A percentile compares a stretch with the other conserved stretches of the same genome.
These are phyloP conservation scores for Parnassius apollo DNA, from an alignment of 2,888 invertebrate species.

Conservation along the genomic window DNA sequence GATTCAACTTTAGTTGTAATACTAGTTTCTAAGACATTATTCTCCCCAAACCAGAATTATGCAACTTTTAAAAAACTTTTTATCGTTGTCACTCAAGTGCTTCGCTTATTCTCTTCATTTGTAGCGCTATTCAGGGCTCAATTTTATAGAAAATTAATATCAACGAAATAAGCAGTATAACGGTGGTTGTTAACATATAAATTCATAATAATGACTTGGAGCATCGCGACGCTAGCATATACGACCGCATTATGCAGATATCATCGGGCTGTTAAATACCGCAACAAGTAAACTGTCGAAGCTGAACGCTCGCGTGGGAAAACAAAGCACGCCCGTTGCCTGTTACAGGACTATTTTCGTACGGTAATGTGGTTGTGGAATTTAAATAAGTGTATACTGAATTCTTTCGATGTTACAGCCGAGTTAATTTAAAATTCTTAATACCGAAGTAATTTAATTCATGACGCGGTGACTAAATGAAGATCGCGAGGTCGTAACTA, in stretches of 20 bases:
- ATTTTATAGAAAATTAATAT: slow-evolving; percentile 53
- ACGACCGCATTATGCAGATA: slow-evolving; percentile 76
- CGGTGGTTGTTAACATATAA: slow-evolving; percentile 65
- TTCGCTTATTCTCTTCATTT: no score
- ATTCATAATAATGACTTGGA: slow-evolving; percentile 65
- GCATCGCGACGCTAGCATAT: slow-evolving; percentile 56
- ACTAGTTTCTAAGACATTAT: no score
- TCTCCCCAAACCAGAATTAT: no score
- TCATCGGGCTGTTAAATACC: slow-evolving; percentile 68
- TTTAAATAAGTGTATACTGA: slow-evolving; percentile 24
- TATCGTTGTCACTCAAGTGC: no score
- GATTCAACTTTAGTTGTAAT: no score
- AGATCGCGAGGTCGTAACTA: no score
- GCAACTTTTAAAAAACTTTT: no score
- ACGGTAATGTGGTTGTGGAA: slow-evolving; percentile 9
- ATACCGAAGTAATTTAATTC: not conserved
- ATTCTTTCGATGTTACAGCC: slow-evolving; percentile 1
- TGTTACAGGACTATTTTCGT: slow-evolving; percentile 11
- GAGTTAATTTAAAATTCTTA: slow-evolving; percentile 6
- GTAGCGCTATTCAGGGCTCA: slow-evolving; percentile 15
- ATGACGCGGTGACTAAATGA: no score
- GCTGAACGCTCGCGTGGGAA: slow-evolving; percentile 41
- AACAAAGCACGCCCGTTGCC: slow-evolving; percentile 20
- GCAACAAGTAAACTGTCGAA: slow-evolving; percentile 74
- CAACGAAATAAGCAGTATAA: slow-evolving; percentile 53